These are phyloP conservation scores for Chromobotia macracanthus DNA, from an alignment of 2,797 vertebrate genomes.

Conservation along the genomic window DNA sequence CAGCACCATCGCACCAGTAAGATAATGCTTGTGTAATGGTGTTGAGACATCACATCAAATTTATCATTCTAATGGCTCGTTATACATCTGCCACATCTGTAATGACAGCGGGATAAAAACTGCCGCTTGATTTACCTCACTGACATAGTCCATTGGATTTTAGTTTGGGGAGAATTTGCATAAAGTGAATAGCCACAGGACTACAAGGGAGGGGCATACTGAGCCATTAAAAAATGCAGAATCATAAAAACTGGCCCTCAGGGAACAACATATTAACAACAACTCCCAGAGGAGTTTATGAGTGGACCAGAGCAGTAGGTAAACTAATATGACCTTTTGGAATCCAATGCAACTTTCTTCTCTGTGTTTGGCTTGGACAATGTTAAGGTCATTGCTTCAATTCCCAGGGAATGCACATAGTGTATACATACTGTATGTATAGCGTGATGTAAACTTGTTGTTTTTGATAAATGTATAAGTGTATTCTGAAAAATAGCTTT, in stretches of 20 bases:
- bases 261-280: slow-evolving; percentile 68
- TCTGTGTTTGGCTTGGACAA: neutral
- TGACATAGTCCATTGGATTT: slow-evolving; percentile 74
- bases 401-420: neutral
- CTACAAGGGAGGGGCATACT: slow-evolving; percentile 64
- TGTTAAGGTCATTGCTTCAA: neutral
- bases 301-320: slow-evolving; percentile 48
- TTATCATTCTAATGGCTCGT: slow-evolving; percentile 74
- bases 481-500: neutral
- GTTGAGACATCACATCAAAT: slow-evolving; percentile 62
- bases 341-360: neutral
- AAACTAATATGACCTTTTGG: slow-evolving; percentile 16
- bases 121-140: slow-evolving; percentile 72
- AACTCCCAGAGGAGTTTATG: slow-evolving; percentile 69
- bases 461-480: too few relatives aligned
- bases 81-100: slow-evolving; percentile 73
- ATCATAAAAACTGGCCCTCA: slow-evolving; percentile 68
- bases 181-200: slow-evolving; percentile 30
- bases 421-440: neutral
- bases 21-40: slow-evolving; percentile 60
- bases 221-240: slow-evolving; percentile 65
- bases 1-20: slow-evolving; percentile 40
- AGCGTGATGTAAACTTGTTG: neutral
- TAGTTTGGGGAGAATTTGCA: slow-evolving; percentile 63
- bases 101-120: slow-evolving; percentile 69